A percentile compares a stretch with the other conserved stretches of the same genome.
phyloP scores from a whole-genome alignment of 2,888 invertebrate genomes.

The Spilarctia lutea region DNA sequence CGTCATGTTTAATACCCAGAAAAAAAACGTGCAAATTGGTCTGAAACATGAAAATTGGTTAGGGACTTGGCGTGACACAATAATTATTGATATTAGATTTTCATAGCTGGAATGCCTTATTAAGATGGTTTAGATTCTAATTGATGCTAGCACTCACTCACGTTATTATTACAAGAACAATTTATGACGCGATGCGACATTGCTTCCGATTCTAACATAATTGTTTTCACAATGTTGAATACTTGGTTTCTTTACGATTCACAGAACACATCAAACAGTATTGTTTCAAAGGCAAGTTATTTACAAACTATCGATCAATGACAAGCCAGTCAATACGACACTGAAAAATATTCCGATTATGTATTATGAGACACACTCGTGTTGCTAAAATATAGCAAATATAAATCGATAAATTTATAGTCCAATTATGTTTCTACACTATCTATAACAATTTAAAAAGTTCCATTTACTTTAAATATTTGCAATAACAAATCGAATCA shows the following conservation, averaged over 20 bases:
- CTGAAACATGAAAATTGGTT: no score
- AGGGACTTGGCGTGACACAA: no score
- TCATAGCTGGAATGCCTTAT: no score
- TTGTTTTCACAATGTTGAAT: conserved; percentile 40
- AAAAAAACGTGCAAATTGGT: no score
- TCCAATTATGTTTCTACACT: no score
- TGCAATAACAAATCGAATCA: no score
- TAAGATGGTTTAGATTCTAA: neutral
- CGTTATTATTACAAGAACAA: conserved; percentile 11
- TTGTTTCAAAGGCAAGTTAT: conserved; percentile 63
- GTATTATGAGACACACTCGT: conserved; percentile 44
- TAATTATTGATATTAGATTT: no score
- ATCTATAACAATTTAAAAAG: no score
- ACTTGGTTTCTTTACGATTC: conserved; percentile 48
- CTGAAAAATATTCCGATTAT: conserved; percentile 50
- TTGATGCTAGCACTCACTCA: neutral
- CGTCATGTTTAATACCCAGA: no score
- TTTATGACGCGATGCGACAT: conserved; percentile 6
- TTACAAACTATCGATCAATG: conserved; percentile 66
- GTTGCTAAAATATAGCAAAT: conserved; percentile 57
- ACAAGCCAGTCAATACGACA: conserved; percentile 54
- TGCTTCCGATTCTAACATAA: conserved; percentile 14
- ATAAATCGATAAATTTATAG: no score
- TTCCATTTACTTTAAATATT: no score
- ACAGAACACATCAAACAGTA: conserved; percentile 61